Evolutionary conservation across 2,113 vertebrate genomes (phyloP).

Genomic region (Pseudopodoces humilis): DNA sequence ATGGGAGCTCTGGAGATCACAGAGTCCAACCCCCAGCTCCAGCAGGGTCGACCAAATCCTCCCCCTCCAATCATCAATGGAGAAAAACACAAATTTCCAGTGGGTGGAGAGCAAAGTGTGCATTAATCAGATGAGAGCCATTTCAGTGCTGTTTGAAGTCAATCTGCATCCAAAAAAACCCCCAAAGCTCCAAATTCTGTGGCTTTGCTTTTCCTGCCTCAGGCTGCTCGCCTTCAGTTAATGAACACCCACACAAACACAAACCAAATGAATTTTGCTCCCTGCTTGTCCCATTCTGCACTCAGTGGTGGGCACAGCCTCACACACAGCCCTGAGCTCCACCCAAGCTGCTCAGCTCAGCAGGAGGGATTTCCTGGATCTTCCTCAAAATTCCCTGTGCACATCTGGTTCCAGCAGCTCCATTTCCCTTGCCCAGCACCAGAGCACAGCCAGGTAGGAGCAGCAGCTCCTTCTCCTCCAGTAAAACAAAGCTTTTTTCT

Average conservation of each 20-base stretch:
- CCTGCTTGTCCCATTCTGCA: neutral
- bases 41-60: neutral
- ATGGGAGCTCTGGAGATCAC: neutral
- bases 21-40: neutral
- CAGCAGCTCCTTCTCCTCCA: neutral
- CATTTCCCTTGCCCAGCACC: neutral
- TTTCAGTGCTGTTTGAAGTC: neutral
- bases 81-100: neutral
- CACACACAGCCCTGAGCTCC: neutral
- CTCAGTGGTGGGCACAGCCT: neutral
- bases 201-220: neutral
- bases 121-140: neutral
- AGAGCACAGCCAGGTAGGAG: neutral
- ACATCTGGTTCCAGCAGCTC: neutral
- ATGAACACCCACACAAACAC: neutral
- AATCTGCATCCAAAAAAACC: neutral
- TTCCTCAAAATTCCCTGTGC: neutral
- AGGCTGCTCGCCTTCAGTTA: neutral
- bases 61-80: neutral
- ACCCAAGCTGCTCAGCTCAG: neutral
- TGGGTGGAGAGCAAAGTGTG: rapidly evolving
- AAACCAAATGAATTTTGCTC: neutral
- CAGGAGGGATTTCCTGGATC: neutral
- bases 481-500: neutral
- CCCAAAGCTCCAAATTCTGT: neutral